phyloP scores from a whole-genome alignment of 2,113 vertebrate species.

The Tragelaphus buxtoni region DNA sequence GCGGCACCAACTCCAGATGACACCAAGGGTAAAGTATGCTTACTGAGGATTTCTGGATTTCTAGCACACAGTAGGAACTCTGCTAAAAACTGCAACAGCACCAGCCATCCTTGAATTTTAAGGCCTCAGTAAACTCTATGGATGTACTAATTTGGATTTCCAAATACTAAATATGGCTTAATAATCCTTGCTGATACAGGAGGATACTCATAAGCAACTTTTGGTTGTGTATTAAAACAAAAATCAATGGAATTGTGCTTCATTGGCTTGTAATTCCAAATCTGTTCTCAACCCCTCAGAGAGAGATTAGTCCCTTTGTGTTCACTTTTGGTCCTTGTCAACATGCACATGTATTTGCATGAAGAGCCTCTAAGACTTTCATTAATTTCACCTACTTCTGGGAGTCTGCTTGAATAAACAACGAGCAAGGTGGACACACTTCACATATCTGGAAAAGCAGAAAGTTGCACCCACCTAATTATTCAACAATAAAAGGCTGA shows the following conservation, averaged over 20 bases:
- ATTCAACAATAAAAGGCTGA: not conserved
- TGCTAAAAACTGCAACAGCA: not conserved
- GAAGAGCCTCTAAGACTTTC: not conserved
- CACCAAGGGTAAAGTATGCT: not conserved
- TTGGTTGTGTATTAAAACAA: not conserved
- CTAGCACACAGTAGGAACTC: not conserved
- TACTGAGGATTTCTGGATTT: not conserved
- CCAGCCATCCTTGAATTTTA: not conserved
- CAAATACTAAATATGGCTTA: not conserved
- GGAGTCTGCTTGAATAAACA: not conserved
- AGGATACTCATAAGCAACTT: not conserved
- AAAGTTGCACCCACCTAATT: not conserved
- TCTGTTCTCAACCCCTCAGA: not conserved
- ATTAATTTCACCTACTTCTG: not conserved
- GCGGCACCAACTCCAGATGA: not conserved
- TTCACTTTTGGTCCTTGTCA: not conserved
- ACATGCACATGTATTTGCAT: fast-evolving
- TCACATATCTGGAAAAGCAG: not conserved
- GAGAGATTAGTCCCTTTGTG: not conserved
- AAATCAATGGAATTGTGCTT: not conserved
- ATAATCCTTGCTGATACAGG: not conserved
- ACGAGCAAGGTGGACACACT: not conserved
- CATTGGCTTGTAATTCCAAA: not conserved
- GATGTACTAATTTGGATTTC: not conserved
- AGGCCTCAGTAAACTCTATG: not conserved